These are phyloP conservation scores for Lota lota DNA, from an alignment of 2,113 vertebrate species.

Conservation along the genomic window DNA sequence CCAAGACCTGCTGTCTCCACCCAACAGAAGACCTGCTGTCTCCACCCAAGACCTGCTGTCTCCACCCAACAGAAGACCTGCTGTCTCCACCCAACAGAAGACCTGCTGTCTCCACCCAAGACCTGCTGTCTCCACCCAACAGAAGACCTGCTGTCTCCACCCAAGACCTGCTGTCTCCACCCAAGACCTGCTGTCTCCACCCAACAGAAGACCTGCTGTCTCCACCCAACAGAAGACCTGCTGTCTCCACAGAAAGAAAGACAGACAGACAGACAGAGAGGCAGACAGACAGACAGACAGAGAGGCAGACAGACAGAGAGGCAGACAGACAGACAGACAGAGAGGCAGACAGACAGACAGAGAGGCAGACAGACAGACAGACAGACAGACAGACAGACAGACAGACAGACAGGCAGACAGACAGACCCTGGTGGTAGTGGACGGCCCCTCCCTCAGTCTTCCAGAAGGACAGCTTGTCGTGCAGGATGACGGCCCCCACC, in stretches of 20 bases:
- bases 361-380: not conserved
- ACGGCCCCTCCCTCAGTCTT: conserved; percentile 33
- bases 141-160: too few relatives aligned
- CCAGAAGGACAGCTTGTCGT: conserved; percentile 67
- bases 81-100: too few relatives aligned
- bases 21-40: too few relatives aligned
- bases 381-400: not conserved
- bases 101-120: too few relatives aligned
- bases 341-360: not conserved
- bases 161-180: too few relatives aligned
- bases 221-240: too few relatives aligned
- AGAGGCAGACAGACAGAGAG: not conserved
- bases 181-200: too few relatives aligned
- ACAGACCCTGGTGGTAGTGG: conserved; percentile 68
- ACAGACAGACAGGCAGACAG: not conserved
- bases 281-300: not conserved
- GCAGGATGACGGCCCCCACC: conserved; percentile 66
- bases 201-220: too few relatives aligned
- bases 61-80: too few relatives aligned
- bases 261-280: not conserved
- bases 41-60: too few relatives aligned
- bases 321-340: not conserved
- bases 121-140: too few relatives aligned
- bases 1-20: too few relatives aligned
- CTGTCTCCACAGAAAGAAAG: not conserved